A percentile compares a stretch with the other conserved stretches of the same genome.
phyloP scores from a whole-genome alignment of 2,113 vertebrate species.

The Lipotes vexillifer region DNA sequence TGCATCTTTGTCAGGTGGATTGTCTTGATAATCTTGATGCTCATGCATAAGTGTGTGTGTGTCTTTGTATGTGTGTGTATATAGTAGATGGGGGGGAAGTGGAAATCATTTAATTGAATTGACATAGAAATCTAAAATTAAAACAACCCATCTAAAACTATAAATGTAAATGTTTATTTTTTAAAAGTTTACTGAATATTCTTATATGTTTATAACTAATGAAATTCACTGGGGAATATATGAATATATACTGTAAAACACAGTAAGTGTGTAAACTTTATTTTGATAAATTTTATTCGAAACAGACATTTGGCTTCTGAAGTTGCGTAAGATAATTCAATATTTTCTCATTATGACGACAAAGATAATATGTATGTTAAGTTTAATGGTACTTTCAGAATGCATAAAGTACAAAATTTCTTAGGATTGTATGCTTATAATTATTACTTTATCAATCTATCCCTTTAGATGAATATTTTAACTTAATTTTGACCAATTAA shows the following conservation, averaged over 20 bases:
- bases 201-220: neutral
- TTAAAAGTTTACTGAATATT: neutral
- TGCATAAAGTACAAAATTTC: slow-evolving; percentile 32
- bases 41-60: neutral
- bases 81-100: neutral
- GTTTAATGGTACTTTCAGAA: slow-evolving; percentile 45
- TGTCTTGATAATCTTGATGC: neutral
- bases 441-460: slow-evolving; percentile 69
- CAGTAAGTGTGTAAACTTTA: neutral
- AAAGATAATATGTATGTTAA: slow-evolving; percentile 49
- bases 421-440: slow-evolving; percentile 24
- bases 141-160: neutral
- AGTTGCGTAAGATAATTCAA: slow-evolving; percentile 6
- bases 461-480: slow-evolving; percentile 64
- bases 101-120: neutral
- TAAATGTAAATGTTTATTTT: neutral
- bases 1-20: neutral
- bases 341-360: slow-evolving; percentile 11
- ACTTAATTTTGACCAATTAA: slow-evolving; percentile 72
- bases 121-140: neutral
- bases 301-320: neutral
- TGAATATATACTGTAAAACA: neutral
- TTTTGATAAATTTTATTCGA: slow-evolving; percentile 26
- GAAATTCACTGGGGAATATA: neutral
- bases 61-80: neutral